phyloP scores from a whole-genome alignment of 2,797 vertebrate genomes.

The Lacerta bilineata region DNA sequence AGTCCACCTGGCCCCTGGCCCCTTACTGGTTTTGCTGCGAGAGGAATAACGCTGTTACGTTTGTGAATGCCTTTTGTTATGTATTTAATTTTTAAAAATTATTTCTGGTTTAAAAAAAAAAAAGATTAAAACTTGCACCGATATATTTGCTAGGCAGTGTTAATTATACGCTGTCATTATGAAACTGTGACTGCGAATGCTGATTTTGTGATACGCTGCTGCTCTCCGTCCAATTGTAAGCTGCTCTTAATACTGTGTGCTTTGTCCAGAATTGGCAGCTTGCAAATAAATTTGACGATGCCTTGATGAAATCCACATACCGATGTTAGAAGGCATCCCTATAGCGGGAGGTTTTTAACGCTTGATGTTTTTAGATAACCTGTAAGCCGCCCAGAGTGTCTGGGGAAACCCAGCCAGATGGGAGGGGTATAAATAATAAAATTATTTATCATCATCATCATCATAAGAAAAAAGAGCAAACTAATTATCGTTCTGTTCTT shows the following conservation, averaged over 20 bases:
- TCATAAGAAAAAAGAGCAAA: neutral
- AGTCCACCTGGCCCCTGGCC: neutral
- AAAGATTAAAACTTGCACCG: too few species aligned
- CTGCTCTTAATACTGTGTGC: neutral
- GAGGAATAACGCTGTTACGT: neutral
- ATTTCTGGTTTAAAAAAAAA: neutral
- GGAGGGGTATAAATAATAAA: neutral
- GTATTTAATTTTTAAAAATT: neutral
- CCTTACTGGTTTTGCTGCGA: neutral
- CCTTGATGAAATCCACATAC: neutral
- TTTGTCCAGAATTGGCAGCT: neutral
- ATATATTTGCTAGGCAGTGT: too few species aligned
- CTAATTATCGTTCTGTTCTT: neutral
- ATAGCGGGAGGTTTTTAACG: too few species aligned
- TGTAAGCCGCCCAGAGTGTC: too few species aligned
- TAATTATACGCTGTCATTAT: neutral
- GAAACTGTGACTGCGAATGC: neutral
- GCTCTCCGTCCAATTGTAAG: neutral
- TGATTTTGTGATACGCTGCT: neutral
- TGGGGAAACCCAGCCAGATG: neutral
- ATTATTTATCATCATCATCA: neutral
- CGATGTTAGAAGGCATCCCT: too few species aligned
- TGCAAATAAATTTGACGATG: neutral
- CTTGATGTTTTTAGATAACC: too few species aligned
- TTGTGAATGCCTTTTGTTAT: neutral